phyloP scores from a whole-genome alignment of 1,140 invertebrate genomes.

The Aphelenchoides avenae region DNA sequence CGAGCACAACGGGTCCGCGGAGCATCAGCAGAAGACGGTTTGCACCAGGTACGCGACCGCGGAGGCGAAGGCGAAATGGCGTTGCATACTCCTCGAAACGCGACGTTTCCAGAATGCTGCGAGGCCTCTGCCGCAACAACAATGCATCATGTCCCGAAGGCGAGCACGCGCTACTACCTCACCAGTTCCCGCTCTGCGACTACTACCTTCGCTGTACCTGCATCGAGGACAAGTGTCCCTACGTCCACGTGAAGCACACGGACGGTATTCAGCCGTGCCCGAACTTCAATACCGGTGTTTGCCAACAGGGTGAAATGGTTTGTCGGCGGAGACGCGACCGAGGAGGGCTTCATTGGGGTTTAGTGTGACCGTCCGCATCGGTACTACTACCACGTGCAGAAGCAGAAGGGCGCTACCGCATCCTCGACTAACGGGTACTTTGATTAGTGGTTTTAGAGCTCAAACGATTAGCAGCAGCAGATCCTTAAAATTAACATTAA shows the following conservation, averaged over 20 bases:
- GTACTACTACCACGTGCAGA: slow-evolving; percentile 25
- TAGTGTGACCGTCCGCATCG: slow-evolving; percentile 38
- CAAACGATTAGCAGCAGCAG: too few relatives aligned
- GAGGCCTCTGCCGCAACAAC: slow-evolving; percentile 39
- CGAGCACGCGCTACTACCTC: slow-evolving; percentile 18
- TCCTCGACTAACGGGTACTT: too few relatives aligned
- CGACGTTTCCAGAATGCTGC: slow-evolving; percentile 36
- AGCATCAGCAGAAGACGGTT: slow-evolving; percentile 21
- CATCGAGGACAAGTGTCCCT: slow-evolving; percentile 30
- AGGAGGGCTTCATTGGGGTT: slow-evolving; percentile 20
- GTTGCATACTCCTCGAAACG: neutral
- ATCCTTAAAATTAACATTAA: too few relatives aligned
- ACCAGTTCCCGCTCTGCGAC: slow-evolving; percentile 43
- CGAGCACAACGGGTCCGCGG: slow-evolving; percentile 21
- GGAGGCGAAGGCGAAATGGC: slow-evolving; percentile 8
- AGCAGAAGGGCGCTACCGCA: slow-evolving; percentile 14
- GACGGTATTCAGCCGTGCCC: slow-evolving; percentile 18
- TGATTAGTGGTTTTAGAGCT: too few relatives aligned
- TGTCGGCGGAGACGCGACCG: slow-evolving; percentile 11
- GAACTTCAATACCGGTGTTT: slow-evolving; percentile 35
- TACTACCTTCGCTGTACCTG: slow-evolving; percentile 33
- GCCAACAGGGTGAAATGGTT: slow-evolving; percentile 34
- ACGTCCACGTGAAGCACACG: slow-evolving; percentile 45
- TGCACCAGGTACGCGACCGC: slow-evolving; percentile 22
- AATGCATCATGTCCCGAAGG: slow-evolving; percentile 24